Evolutionary conservation across 2,797 vertebrate species (phyloP).

Genomic region (Anisognathus igniventris): DNA sequence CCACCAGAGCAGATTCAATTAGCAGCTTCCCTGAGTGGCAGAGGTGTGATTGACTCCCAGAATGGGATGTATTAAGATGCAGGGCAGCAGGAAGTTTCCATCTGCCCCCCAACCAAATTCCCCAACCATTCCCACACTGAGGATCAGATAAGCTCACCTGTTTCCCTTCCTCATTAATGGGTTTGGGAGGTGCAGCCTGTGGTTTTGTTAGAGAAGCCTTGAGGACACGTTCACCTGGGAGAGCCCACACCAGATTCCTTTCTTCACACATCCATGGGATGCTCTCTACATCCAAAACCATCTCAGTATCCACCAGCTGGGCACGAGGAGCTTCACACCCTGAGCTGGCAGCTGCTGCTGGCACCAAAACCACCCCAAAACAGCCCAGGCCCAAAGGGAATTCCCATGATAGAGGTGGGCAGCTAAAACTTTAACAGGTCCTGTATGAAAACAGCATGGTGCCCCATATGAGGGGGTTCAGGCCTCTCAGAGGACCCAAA

Average conservation of each 20-base stretch:
- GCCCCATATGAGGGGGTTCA: accelerated
- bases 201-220: not conserved
- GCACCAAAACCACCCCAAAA: not conserved
- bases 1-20: not conserved
- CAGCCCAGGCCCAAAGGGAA: not conserved
- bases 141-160: not conserved
- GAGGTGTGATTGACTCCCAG: not conserved
- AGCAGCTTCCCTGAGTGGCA: not conserved
- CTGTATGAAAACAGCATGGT: accelerated
- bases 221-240: not conserved
- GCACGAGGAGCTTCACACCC: not conserved
- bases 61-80: not conserved
- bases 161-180: not conserved
- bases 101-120: not conserved
- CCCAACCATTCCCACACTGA: not conserved
- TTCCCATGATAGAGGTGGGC: accelerated
- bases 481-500: not conserved
- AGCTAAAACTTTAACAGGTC: not conserved
- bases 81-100: not conserved
- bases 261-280: not conserved
- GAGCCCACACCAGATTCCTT: not conserved
- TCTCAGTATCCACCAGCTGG: not conserved
- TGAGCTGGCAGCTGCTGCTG: not conserved
- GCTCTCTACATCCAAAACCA: not conserved
- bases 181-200: not conserved